These are phyloP conservation scores for Microctenopoma stevenorrisi DNA, from an alignment of 2,797 vertebrate species.

Conservation along the genomic window DNA sequence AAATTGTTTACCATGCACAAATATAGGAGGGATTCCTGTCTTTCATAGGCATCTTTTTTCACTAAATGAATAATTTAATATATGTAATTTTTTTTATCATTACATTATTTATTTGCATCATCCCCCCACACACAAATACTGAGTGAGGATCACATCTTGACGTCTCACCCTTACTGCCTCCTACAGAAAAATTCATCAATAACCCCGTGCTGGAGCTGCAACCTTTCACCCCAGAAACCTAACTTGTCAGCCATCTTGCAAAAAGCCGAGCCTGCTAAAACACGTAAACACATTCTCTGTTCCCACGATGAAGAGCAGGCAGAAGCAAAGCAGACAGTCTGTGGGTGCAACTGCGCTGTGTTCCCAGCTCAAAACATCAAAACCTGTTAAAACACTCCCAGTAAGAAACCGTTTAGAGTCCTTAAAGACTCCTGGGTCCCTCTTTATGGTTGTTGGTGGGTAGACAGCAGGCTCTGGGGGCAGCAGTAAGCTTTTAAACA, in stretches of 20 bases:
- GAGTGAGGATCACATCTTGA: conserved; percentile 1
- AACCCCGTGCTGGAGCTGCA: conserved; percentile 6
- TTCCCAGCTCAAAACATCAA: conserved; percentile 40
- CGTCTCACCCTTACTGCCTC: conserved; percentile 10
- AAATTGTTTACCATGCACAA: too few relatives aligned
- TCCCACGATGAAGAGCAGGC: conserved; percentile 52
- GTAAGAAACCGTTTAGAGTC: conserved; percentile 29
- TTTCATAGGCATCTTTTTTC: too few relatives aligned
- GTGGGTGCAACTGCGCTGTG: conserved; percentile 54
- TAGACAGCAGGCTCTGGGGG: conserved; percentile 52
- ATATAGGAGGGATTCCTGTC: too few relatives aligned
- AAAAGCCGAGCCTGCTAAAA: conserved; percentile 68
- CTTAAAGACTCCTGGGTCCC: conserved; percentile 42
- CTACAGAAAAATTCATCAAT: conserved; percentile 40
- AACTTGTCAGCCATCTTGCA: conserved; percentile 41
- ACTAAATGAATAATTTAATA: neutral
- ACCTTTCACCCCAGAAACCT: conserved; percentile 42
- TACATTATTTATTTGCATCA: neutral
- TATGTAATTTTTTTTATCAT: neutral
- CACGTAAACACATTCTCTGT: conserved; percentile 64
- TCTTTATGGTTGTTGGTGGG: conserved; percentile 64
- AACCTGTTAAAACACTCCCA: conserved; percentile 25
- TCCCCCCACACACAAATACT: neutral
- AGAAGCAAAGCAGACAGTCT: conserved; percentile 63
- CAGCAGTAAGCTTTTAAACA: conserved; percentile 66